A percentile compares a stretch with the other conserved stretches of the same genome.
Evolutionary conservation across 2,888 invertebrate genomes (phyloP).

Genomic region (Melipona beecheii): DNA sequence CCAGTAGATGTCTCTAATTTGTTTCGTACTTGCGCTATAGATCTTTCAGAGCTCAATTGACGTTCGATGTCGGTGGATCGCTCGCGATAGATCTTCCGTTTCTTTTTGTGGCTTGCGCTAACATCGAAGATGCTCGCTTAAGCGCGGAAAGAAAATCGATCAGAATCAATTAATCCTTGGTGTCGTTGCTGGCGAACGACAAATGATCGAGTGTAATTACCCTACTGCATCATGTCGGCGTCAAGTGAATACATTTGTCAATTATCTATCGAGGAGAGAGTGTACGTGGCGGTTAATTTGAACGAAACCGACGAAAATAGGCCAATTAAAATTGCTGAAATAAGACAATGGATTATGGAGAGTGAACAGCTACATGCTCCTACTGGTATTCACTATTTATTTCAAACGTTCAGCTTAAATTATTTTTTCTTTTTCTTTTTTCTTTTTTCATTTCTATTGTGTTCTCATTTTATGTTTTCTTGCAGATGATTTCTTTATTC

Average conservation of each 20-base stretch:
- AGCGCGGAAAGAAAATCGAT: neutral
- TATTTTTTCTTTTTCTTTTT: too few relatives aligned
- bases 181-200: neutral
- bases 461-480: neutral
- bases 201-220: neutral
- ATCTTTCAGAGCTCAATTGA: slow-evolving; percentile 19
- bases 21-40: slow-evolving; percentile 14
- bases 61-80: slow-evolving; percentile 14
- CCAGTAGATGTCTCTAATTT: slow-evolving; percentile 37
- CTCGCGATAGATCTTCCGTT: too few relatives aligned
- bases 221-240: slow-evolving; percentile 17
- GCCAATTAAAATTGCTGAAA: slow-evolving; percentile 78
- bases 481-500: slow-evolving; percentile 85
- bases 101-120: too few relatives aligned
- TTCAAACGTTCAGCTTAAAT: neutral
- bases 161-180: too few relatives aligned
- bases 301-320: slow-evolving; percentile 81
- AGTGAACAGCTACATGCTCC: slow-evolving; percentile 80
- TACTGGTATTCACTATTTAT: slow-evolving; percentile 73
- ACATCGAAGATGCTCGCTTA: neutral
- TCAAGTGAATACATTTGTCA: slow-evolving; percentile 57
- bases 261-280: slow-evolving; percentile 73
- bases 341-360: slow-evolving; percentile 82
- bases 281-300: slow-evolving; percentile 76
- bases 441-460: too few relatives aligned